These are phyloP conservation scores for Lithobates pipiens DNA, from an alignment of 2,797 vertebrate genomes.

Conservation along the genomic window DNA sequence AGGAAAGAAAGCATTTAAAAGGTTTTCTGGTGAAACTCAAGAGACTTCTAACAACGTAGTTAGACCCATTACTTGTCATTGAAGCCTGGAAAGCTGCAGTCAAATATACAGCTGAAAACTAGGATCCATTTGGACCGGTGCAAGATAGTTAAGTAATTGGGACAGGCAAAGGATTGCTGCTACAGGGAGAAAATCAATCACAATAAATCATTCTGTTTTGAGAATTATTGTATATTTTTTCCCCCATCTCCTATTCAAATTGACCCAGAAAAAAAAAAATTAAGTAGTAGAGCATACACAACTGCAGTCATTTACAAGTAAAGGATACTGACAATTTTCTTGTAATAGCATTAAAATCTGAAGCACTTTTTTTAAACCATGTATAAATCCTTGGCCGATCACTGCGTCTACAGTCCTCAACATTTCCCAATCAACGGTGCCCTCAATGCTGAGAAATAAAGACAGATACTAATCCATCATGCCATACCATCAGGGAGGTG, in stretches of 20 bases:
- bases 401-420: too few relatives aligned
- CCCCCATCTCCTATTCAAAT: background rate
- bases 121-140: background rate
- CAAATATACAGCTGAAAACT: background rate
- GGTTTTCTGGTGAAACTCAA: slow-evolving; percentile 4
- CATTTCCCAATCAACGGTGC: too few relatives aligned
- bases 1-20: slow-evolving; percentile 10
- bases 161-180: background rate
- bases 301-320: background rate
- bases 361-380: background rate
- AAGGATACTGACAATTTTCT: background rate
- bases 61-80: background rate
- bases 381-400: background rate
- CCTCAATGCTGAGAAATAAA: too few relatives aligned
- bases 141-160: background rate
- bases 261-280: background rate
- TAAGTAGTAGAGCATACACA: background rate
- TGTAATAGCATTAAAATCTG: background rate
- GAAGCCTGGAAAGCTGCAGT: background rate
- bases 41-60: slow-evolving; percentile 20
- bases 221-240: background rate
- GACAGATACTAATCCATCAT: too few relatives aligned
- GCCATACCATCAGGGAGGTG: too few relatives aligned
- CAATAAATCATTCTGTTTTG: background rate
- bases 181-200: background rate